phyloP scores from a whole-genome alignment of 2,113 vertebrate species.

The Morone chrysops region DNA sequence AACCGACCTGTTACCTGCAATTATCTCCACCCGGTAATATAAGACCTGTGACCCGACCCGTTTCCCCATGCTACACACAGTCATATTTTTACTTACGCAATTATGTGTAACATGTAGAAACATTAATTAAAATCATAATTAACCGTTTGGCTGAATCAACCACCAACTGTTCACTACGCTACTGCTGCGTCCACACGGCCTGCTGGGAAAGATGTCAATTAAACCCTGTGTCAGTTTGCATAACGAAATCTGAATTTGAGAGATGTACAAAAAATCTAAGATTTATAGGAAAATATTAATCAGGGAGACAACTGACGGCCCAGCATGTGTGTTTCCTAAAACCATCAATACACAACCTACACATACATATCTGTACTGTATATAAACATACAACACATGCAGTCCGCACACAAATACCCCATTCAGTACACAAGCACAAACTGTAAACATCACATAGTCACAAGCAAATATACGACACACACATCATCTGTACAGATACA shows the following conservation, averaged over 20 bases:
- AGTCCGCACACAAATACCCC: constrained; percentile 8
- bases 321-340: not conserved
- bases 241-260: not conserved
- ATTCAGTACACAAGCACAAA: constrained; percentile 3
- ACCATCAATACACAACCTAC: not conserved
- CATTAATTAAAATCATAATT: no score
- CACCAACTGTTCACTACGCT: no score
- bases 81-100: no score
- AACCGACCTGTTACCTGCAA: no score
- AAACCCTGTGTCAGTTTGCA: no score
- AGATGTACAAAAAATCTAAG: not conserved
- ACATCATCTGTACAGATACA: constrained; percentile 20
- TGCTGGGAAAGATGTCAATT: no score
- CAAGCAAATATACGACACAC: constrained; percentile 55
- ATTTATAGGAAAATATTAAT: not conserved
- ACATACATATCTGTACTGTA: not conserved
- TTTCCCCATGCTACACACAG: no score
- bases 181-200: no score
- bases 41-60: no score
- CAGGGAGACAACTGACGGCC: not conserved
- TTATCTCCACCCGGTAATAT: no score
- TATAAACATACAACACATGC: constrained; percentile 4
- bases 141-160: no score
- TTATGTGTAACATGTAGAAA: no score
- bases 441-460: constrained; percentile 36